phyloP scores from a whole-genome alignment of 2,888 invertebrate genomes.

The Elysia crispata region DNA sequence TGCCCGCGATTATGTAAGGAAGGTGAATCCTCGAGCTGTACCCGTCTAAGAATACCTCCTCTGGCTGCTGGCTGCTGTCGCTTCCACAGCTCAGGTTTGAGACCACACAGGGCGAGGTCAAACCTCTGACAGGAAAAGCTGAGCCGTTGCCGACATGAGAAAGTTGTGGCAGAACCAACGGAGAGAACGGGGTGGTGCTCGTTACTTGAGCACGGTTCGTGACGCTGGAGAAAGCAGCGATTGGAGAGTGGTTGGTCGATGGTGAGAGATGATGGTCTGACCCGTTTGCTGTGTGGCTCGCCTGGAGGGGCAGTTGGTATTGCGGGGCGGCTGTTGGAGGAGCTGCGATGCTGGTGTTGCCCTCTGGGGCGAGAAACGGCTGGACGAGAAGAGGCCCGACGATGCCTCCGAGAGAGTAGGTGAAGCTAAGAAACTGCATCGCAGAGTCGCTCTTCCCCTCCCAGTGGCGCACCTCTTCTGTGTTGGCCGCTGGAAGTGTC shows the following conservation, averaged over 20 bases:
- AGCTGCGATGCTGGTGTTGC: not conserved
- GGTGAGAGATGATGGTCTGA: not conserved
- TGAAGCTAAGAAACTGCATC: conserved; percentile 44
- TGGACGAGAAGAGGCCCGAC: conserved; percentile 38
- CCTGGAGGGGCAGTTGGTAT: too few species aligned
- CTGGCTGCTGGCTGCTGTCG: not conserved
- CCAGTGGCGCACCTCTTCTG: conserved; percentile 34
- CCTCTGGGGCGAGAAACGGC: conserved; percentile 33
- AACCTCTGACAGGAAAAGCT: not conserved
- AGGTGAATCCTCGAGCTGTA: conserved; percentile 25
- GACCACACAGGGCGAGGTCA: not conserved
- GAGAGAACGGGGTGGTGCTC: not conserved
- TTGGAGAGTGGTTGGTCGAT: not conserved
- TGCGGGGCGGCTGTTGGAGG: not conserved
- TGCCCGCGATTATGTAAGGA: conserved; percentile 16
- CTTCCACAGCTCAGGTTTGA: not conserved
- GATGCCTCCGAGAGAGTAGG: conserved; percentile 41
- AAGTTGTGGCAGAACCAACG: not conserved
- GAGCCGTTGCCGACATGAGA: not conserved
- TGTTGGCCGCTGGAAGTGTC: conserved; percentile 26
- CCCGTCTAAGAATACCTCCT: not conserved
- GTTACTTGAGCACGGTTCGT: not conserved
- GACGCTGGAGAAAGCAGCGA: not conserved
- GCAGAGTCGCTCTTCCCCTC: conserved; percentile 40
- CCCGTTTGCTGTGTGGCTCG: too few species aligned